Percentiles rank a stretch among this genome's conserved stretches.
Conservation (phyloP, 2,113 vertebrate genomes). For the Platysteira castanea region DNA sequence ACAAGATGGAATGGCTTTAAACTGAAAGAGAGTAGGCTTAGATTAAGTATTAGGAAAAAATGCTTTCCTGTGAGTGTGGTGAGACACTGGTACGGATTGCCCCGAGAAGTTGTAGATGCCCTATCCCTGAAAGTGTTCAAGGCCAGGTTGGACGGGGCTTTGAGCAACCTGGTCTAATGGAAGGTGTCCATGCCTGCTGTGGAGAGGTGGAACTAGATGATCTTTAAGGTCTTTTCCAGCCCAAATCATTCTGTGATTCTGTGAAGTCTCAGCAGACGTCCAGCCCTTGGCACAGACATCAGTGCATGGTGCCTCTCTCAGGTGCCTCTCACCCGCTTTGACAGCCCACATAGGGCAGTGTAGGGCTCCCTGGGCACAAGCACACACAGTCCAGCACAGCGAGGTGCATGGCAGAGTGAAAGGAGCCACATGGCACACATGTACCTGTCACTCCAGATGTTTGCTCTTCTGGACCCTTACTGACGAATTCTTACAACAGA, state of each 20-base stretch:
- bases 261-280: neutral
- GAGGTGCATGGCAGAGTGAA: neutral
- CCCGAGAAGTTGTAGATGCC: neutral
- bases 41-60: neutral
- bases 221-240: neutral
- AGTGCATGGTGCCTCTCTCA: rapidly evolving
- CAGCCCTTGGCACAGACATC: neutral
- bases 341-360: rapidly evolving
- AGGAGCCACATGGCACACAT: neutral
- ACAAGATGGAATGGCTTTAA: neutral
- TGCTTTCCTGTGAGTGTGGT: neutral
- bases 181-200: neutral
- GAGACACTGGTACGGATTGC: neutral
- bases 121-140: neutral
- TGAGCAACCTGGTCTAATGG: neutral
- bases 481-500: neutral
- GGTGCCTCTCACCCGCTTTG: neutral
- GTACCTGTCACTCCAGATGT: neutral
- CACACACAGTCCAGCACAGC: neutral
- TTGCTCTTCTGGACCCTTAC: neutral
- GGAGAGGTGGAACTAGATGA: neutral
- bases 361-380: neutral
- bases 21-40: neutral
- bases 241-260: neutral
- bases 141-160: neutral